Evolutionary conservation across 2,113 vertebrate species (phyloP), one percentile per base, ranked within the genome.

Genomic region (Sclerurus mexicanus): DNA sequence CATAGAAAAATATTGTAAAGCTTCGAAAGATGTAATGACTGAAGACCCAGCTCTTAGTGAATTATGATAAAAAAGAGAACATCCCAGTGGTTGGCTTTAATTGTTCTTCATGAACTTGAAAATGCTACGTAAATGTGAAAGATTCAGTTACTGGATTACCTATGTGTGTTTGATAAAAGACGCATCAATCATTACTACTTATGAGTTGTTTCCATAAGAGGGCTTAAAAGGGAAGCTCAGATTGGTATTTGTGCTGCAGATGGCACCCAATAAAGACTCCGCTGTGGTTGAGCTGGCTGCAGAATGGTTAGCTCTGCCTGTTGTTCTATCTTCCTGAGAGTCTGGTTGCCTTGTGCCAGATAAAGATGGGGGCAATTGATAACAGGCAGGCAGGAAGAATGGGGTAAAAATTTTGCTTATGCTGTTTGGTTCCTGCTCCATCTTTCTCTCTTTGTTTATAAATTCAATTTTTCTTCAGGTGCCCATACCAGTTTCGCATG

Each of bases 61-160:
- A 96, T 89, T 90, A 52, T 42, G 40, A 86, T 46, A 85, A 94
- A 89, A 88, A 84, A 37, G 22, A 62, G 21, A 67, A 71, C 47
- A 50, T 95, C 90, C 64, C 71, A 62, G 31, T 78, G 76, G 55
- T 85, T 44, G 66, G 72, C 10, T 95, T 75, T 97, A 96, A 97
- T 96, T 97, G 82, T 87, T 92, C 77, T 84, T 96, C 56, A 59
- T 92, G 83, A 55, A 68, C 59, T 84, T 90, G 94, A 89, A 95
- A 97, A 97, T 94, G 67, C 23, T 93, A 92, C 7, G 6, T 69
- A 94, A 95, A 97, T 93, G 87, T 96, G 90, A 97, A 92, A 91
- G 75, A 84, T 71, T 7, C 11, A 75, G 74, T 85, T 78, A 66
- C 25, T 73, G 68, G 33, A 84, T 95, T 92, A 81, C 31, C 24